Base-by-base conservation (phyloP, 2,888 invertebrate species). In the Tricholauxania praeusta region DNA sequence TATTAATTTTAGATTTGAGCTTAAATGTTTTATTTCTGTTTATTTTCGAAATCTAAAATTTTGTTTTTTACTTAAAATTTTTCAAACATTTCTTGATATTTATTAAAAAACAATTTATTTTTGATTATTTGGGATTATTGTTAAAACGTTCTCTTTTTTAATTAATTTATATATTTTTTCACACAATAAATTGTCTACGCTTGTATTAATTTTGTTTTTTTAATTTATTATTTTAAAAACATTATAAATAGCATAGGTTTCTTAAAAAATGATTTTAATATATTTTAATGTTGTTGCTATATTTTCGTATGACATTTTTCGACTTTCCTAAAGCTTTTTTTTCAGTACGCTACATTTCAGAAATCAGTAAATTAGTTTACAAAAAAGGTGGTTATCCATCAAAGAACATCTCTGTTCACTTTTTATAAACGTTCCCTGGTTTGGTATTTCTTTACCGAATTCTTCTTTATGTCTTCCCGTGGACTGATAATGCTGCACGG, bases 111-210 rank as follows among this genome's bases (percentile, higher is more conserved):
- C 57, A 17, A 28, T 57, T n/a, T 57, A 28, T 28, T 57, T 39
- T 62, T 62, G 28, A 62, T 62, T 39, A 62, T 62, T 62, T 62
- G 47, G 14, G 22, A 28, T 28, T 28, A 19, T 32, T 12, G 28
- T 62, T 62, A 39, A 62, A 39, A 62, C 47, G 15, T 47, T 62
- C n/a, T 62, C 12, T 62, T 32, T n/a, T 62, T 32, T 62, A 47
- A 32, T 39, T 62, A 15, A 47, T 62, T 62, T 62, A 39, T 62
- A 28, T 60, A 32, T 62, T 39, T 62, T 47, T 62, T 17, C 28
- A 39, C 39, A 17, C 39, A 39, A 39, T 39, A 62, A 39, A 62
- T 62, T 62, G 28, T 62, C 60, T 62, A 12, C 5, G 15, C 17
- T 60, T 62, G 12, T 47, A 6, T 62, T 62, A 32, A 32, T 62